Base-by-base conservation (phyloP, 2,113 vertebrate genomes). In the Ictidomys tridecemlineatus region DNA sequence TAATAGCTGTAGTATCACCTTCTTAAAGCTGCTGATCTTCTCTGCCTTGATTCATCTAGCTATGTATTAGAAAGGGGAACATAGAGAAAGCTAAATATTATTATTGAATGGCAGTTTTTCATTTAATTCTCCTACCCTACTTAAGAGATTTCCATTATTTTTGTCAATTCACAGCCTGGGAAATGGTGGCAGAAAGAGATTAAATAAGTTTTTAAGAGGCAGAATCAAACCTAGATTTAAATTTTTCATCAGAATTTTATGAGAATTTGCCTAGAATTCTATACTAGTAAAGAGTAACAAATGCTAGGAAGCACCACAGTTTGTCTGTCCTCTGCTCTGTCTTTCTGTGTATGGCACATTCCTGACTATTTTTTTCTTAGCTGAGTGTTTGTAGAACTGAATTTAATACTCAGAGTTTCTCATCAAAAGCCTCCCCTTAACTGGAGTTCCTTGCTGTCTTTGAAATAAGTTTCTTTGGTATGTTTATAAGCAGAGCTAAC, bases 401-500 rank as follows among this genome's bases (percentile, higher is more conserved):
- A 85, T 22, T 79, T 79, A 73, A 16, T 74, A 58, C 11, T 79
- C 20, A 45, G 30, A 67, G 10, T 85, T 95, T 88, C 72, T 93
- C 14, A 89, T 78, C 89, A 95, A 85, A 42, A 37, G 0, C 58
- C 28, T 93, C 39, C 74, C 61, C 18, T 48, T 73, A 83, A 5
- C 16, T 85, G 34, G 20, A 82, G 30, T 93, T 45, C 45, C 45
- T 45, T 45, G 53, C 10, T n/a, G 34, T 70, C n/a, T 82, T 83
- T 98, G 61, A 98, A 95, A 91, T 74, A 26, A 4, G 4, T n/a
- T 83, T 83, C 69, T 97, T 74, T 86, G 56, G 14, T 53, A 88
- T 74, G 34, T 85, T 76, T 85, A 67, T 91, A 94, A 91, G 82
- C 16, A 82, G 22, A 85, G 11, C 16, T 82, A 37, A 63, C 67